Conservation (phyloP, 2,797 vertebrate genomes). For the Amazona ochrocephala region DNA sequence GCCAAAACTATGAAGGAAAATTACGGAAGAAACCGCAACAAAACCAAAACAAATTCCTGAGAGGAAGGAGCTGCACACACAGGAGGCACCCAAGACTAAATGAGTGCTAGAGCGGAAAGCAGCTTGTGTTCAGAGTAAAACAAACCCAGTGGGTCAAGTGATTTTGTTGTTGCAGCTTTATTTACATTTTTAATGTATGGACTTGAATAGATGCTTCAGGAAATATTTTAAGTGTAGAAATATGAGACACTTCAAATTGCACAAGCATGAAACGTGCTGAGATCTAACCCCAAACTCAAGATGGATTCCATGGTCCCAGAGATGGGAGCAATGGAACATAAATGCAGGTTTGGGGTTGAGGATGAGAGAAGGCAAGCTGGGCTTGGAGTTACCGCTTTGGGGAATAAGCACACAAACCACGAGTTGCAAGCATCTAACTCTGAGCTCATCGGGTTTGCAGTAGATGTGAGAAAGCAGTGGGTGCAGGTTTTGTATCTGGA, state of each 20-base stretch:
- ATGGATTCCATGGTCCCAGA: constrained; percentile 31
- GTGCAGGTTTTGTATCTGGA: background rate
- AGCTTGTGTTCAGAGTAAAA: constrained; percentile 52
- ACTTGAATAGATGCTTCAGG: constrained; percentile 24
- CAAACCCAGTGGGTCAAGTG: constrained; percentile 58
- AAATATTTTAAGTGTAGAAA: constrained; percentile 23
- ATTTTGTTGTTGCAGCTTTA: constrained; percentile 67
- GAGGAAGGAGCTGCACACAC: constrained; percentile 36
- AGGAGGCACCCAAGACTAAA: background rate
- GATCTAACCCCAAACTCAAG: constrained; percentile 29
- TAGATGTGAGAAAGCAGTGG: background rate
- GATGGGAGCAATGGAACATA: constrained; percentile 26
- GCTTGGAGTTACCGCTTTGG: background rate
- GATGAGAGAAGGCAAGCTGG: constrained; percentile 43
- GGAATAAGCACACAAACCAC: constrained; percentile 23
- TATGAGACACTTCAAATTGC: constrained; percentile 56
- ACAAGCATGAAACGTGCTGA: constrained; percentile 41
- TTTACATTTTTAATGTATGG: constrained; percentile 58
- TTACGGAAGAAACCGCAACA: background rate
- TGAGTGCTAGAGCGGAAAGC: background rate
- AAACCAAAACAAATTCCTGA: constrained; percentile 29
- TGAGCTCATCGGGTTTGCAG: background rate
- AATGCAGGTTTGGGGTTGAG: background rate
- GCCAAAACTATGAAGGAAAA: constrained; percentile 9
- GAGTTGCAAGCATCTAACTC: background rate